Evolutionary conservation across 2,888 invertebrate genomes (phyloP).

Genomic region (Eudemis profundana): DNA sequence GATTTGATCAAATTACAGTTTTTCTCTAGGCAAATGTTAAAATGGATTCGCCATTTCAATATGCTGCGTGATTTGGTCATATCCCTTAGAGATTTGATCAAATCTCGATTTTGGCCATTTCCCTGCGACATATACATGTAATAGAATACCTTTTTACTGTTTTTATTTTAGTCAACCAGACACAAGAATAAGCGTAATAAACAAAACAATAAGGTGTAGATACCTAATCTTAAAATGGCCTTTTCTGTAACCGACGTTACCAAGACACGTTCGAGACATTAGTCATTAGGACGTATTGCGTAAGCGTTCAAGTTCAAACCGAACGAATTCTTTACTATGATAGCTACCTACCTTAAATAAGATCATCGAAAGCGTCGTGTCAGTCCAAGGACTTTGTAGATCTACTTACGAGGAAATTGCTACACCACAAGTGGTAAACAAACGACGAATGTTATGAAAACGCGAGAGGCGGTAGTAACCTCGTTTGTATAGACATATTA

Average conservation of each 20-base stretch:
- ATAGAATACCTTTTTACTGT: no score
- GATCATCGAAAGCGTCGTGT: slow-evolving; percentile 20
- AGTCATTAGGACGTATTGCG: slow-evolving; percentile 49
- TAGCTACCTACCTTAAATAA: slow-evolving; percentile 7
- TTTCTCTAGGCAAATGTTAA: no score
- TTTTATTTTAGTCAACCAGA: neutral
- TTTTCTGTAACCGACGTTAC: slow-evolving; percentile 36
- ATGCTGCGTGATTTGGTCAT: no score
- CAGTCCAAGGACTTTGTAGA: slow-evolving; percentile 33
- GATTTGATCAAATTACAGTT: no score
- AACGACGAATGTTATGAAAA: slow-evolving; percentile 35
- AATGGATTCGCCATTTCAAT: no score
- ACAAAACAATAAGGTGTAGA: slow-evolving; percentile 14
- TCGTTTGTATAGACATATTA: slow-evolving; percentile 23
- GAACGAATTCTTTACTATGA: slow-evolving; percentile 43
- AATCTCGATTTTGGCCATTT: no score
- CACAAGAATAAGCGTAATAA: slow-evolving; percentile 2
- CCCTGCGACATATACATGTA: no score
- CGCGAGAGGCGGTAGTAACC: slow-evolving; percentile 5
- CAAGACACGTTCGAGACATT: slow-evolving; percentile 49
- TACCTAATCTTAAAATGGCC: slow-evolving; percentile 31
- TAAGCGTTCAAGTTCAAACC: slow-evolving; percentile 46
- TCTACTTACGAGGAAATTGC: slow-evolving; percentile 25
- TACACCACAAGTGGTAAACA: slow-evolving; percentile 20
- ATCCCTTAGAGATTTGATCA: no score